These are phyloP conservation scores for Pseudochaenichthys georgianus DNA, from an alignment of 2,797 vertebrate species.

Conservation along the genomic window DNA sequence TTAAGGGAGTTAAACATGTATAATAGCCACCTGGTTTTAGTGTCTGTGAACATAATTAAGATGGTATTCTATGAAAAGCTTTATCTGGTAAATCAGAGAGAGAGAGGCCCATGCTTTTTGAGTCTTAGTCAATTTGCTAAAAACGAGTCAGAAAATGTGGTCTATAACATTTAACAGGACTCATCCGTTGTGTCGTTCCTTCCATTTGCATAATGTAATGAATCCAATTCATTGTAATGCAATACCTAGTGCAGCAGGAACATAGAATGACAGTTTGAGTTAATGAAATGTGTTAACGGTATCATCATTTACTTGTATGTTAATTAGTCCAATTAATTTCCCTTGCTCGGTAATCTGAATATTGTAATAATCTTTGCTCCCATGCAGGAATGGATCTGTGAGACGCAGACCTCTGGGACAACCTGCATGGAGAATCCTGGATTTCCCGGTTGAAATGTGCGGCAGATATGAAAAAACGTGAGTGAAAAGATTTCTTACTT, in stretches of 20 bases:
- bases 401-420: slow-evolving; percentile 79
- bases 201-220: slow-evolving; percentile 92
- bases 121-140: slow-evolving; percentile 68
- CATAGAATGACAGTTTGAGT: slow-evolving; percentile 90
- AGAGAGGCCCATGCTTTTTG: slow-evolving; percentile 71
- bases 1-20: slow-evolving; percentile 29
- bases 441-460: slow-evolving; percentile 48
- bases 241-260: slow-evolving; percentile 86
- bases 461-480: slow-evolving; percentile 36
- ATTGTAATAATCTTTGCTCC: slow-evolving; percentile 88
- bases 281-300: slow-evolving; percentile 93
- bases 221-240: slow-evolving; percentile 90
- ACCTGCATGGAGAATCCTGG: slow-evolving; percentile 63
- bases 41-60: slow-evolving; percentile 69
- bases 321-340: slow-evolving; percentile 93
- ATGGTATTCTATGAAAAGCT: slow-evolving; percentile 66
- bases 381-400: slow-evolving; percentile 84
- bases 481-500: slow-evolving; percentile 15
- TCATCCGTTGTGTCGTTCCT: slow-evolving; percentile 79
- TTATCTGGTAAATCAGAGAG: slow-evolving; percentile 74
- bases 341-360: slow-evolving; percentile 88
- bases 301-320: slow-evolving; percentile 92
- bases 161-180: slow-evolving; percentile 69
- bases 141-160: slow-evolving; percentile 61
- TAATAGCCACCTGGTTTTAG: slow-evolving; percentile 53